A percentile compares a stretch with the other conserved stretches of the same genome.
These are phyloP conservation scores for fruit fly (Drosophila melanogaster) DNA, from an alignment of 1,140 invertebrate genomes.

Conservation along the genomic window DNA sequence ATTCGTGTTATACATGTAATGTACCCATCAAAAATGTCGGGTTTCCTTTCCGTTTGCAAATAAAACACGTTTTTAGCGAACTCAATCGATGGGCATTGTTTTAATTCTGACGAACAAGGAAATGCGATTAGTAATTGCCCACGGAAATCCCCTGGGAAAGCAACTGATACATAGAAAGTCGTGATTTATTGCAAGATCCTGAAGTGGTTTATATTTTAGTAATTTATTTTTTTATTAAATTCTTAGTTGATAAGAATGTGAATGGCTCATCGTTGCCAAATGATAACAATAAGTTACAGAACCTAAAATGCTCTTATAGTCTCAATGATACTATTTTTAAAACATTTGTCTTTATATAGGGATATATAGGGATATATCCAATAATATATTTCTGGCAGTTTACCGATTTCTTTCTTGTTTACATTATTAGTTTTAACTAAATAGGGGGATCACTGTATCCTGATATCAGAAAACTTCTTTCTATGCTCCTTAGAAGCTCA, in stretches of 20 bases:
- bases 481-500: not conserved
- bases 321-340: no score
- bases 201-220: slow-evolving; percentile 1
- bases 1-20: slow-evolving; percentile 22
- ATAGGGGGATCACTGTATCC: no score
- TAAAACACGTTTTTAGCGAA: slow-evolving; percentile 36
- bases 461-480: not conserved
- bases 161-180: not conserved
- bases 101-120: slow-evolving; percentile 61
- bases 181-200: slow-evolving; percentile 25
- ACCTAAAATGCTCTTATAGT: no score
- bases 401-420: not conserved
- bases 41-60: slow-evolving; percentile 18
- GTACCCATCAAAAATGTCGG: slow-evolving; percentile 35
- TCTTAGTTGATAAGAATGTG: not conserved
- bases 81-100: slow-evolving; percentile 27
- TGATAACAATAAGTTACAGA: no score
- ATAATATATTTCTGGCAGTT: not conserved
- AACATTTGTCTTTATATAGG: no score
- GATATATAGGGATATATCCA: no score
- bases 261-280: not conserved
- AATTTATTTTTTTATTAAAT: not conserved
- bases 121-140: slow-evolving; percentile 31
- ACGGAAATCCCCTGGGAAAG: slow-evolving; percentile 22
- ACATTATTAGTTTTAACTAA: not conserved